These are phyloP conservation scores for Pangasius larnaudii DNA, from an alignment of 2,797 vertebrate species.

Conservation along the genomic window DNA sequence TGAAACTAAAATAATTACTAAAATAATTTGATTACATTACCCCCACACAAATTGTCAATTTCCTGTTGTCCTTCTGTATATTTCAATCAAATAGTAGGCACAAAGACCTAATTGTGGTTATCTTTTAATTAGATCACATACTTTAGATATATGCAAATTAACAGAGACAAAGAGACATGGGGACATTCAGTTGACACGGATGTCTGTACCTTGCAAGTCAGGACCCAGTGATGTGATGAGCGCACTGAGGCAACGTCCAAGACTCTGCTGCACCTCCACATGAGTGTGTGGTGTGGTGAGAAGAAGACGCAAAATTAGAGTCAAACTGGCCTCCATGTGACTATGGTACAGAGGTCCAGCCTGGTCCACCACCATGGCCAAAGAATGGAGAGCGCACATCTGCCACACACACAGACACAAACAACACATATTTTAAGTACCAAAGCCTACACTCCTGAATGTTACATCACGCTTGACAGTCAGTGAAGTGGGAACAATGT, in stretches of 20 bases:
- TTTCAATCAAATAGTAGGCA: too few species aligned
- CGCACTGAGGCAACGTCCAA: slow-evolving; percentile 87
- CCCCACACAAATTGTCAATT: too few species aligned
- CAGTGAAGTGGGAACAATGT: not conserved
- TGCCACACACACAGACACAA: slow-evolving; percentile 56
- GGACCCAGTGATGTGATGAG: slow-evolving; percentile 89
- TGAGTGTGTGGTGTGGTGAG: slow-evolving; percentile 85
- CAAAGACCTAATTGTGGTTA: too few species aligned
- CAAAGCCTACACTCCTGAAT: not conserved
- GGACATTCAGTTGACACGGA: not conserved
- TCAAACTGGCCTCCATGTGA: slow-evolving; percentile 84
- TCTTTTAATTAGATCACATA: too few species aligned
- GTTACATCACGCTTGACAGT: not conserved
- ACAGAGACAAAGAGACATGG: not conserved
- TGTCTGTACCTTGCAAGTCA: slow-evolving; percentile 87
- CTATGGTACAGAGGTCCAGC: slow-evolving; percentile 81
- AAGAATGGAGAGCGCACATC: slow-evolving; percentile 90
- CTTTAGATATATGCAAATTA: too few species aligned
- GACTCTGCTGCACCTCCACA: slow-evolving; percentile 86
- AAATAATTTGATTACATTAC: too few species aligned
- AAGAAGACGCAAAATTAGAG: slow-evolving; percentile 82
- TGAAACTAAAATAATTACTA: too few species aligned
- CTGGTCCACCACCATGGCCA: slow-evolving; percentile 85
- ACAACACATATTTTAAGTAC: slow-evolving; percentile 1
- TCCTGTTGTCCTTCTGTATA: too few species aligned